Conservation (phyloP, 2,888 invertebrate species). For the Drosophila trichaetosa region DNA sequence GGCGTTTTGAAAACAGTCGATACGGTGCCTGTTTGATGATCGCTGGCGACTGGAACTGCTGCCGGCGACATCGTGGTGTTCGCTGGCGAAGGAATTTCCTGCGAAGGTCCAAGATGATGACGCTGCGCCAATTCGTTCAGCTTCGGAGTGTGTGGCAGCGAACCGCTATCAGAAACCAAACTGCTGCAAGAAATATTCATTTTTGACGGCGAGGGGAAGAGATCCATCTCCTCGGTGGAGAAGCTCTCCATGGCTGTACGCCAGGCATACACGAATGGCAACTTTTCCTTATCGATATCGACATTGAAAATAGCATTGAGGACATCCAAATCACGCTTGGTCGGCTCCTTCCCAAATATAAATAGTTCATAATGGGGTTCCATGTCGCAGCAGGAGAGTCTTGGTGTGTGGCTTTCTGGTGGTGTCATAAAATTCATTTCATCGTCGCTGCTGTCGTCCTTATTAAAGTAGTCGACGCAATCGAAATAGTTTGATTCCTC, state of each 20-base stretch:
- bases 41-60: constrained; percentile 21
- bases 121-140: constrained; percentile 10
- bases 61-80: constrained; percentile 6
- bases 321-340: constrained; percentile 92
- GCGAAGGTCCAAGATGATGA: neutral
- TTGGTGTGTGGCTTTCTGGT: constrained; percentile 85
- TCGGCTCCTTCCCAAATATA: constrained; percentile 90
- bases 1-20: constrained; percentile 60
- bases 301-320: constrained; percentile 89
- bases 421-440: constrained; percentile 88
- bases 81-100: neutral
- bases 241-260: constrained; percentile 87
- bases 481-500: constrained; percentile 6
- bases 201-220: too few relatives aligned
- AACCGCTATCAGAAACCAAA: constrained; percentile 4
- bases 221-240: constrained; percentile 86
- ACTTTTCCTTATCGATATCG: constrained; percentile 87
- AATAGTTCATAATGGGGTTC: constrained; percentile 85
- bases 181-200: constrained; percentile 5
- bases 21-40: constrained; percentile 22
- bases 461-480: constrained; percentile 13
- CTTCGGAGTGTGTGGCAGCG: constrained; percentile 48
- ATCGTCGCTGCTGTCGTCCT: constrained; percentile 54
- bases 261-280: constrained; percentile 92
- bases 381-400: constrained; percentile 40